Evolutionary conservation across 2,888 invertebrate species (phyloP), one percentile per base, ranked within the genome.

Genomic region (Lasioglossum morio): DNA sequence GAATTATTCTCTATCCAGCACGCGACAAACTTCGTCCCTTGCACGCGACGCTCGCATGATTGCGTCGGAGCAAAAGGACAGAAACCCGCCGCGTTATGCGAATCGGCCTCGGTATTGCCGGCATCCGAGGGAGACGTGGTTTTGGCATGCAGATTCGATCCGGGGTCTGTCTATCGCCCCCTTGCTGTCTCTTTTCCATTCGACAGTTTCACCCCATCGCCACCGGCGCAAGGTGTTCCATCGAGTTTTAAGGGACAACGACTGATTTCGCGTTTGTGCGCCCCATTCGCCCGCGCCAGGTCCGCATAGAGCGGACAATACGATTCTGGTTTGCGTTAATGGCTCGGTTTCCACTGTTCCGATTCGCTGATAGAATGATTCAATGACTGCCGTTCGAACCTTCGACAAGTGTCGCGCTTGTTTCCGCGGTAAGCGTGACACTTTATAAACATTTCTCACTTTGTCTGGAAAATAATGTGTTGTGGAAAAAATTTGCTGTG

Each of bases 131-230:
- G 70, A 84, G 93, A 94, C 93, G 92, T 94, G 94, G 93, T 89
- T 94, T 94, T 94, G 92, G 93, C 92, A 94, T 94, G 94, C 93
- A 94, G 94, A 94, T 94, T 94, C 92, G 92, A 93, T 92, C 89
- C 91, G 84, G 82, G n/a, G 75, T 82, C 84, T 75, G 72, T 81
- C 69, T 75, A 66, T 79, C 72, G 63, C 57, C 81, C 57, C 81
- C 81, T 63, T 70, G 53, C 82, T 72, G 69, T 76, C 79, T 81
- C 76, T 30, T 79, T 74, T 84, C 85, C 66, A 69, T 60, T 77
- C 84, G 79, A 63, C 69, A 10, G 19, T 46, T 16, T 43, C 78
- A 72, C 63, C 85, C 72, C 53, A 73, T 40, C 66, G 8, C 19
- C 66, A 30, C 30, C 1, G 16, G 23, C 19, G 43, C 63, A 66